Percentiles rank a stretch among this genome's conserved stretches.
phyloP scores from a whole-genome alignment of 2,797 vertebrate genomes.

The Halcyon smyrnensis region DNA sequence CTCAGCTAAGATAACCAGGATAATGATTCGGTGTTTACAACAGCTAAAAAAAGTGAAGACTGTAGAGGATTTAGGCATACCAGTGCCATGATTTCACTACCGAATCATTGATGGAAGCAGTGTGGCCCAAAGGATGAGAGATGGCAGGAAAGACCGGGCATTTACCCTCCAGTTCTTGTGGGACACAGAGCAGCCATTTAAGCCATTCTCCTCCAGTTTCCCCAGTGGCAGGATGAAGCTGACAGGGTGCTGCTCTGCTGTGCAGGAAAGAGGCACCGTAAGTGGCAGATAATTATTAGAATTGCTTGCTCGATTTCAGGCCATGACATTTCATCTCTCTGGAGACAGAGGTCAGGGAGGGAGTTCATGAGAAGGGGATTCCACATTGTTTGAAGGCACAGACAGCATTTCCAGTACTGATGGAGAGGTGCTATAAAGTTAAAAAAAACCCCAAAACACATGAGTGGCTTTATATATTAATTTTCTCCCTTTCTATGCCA shows the following conservation, averaged over 20 bases:
- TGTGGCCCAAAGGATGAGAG: background rate
- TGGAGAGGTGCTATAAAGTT: background rate
- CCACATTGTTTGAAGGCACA: background rate
- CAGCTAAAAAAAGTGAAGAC: constrained; percentile 42
- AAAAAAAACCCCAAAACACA: background rate
- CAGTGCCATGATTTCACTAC: constrained; percentile 35
- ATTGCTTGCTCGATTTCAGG: constrained; percentile 34
- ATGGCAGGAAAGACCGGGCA: background rate
- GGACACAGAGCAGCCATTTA: background rate
- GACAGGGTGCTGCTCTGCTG: background rate
- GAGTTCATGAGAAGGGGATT: background rate
- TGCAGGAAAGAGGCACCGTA: background rate
- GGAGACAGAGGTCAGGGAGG: background rate
- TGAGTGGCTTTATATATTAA: background rate
- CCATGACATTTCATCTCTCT: background rate
- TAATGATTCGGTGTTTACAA: constrained; percentile 29
- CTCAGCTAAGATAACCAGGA: constrained; percentile 29
- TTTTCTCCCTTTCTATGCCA: background rate
- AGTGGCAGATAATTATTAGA: constrained; percentile 16
- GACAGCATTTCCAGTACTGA: background rate
- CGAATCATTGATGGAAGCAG: background rate
- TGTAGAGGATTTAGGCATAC: constrained; percentile 1
- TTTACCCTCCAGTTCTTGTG: background rate
- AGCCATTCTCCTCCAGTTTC: background rate
- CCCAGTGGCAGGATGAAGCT: background rate